Percentiles rank a stretch among this genome's conserved stretches.
phyloP scores from a whole-genome alignment of 2,113 vertebrate species.

The Stegastes partitus region DNA sequence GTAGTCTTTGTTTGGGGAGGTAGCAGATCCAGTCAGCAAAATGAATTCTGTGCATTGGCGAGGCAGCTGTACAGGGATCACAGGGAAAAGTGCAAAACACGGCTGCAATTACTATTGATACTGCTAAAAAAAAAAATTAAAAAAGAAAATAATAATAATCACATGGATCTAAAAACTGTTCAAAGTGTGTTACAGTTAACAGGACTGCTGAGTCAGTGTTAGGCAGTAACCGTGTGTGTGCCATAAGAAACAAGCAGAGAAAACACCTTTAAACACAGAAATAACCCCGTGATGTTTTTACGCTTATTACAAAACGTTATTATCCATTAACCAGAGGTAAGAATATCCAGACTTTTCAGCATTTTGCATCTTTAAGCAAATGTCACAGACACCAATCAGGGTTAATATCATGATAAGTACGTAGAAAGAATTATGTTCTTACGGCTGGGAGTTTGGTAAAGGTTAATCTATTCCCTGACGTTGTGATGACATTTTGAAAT shows the following conservation, averaged over 20 bases:
- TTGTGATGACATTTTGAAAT: conserved; percentile 78
- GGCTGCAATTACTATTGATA: conserved; percentile 6
- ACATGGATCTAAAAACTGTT: not conserved
- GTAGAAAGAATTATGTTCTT: conserved; percentile 49
- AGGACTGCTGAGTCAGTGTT: no score
- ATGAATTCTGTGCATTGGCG: not conserved
- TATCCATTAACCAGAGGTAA: not conserved
- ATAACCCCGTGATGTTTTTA: no score
- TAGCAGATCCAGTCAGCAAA: not conserved
- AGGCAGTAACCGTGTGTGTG: no score
- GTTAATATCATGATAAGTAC: conserved; percentile 62
- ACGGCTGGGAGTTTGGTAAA: conserved; percentile 64
- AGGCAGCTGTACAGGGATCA: conserved; percentile 1
- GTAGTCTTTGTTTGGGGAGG: not conserved
- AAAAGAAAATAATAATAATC: not conserved
- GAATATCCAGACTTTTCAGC: conserved; percentile 14
- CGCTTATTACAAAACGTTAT: not conserved
- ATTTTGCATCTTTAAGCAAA: conserved; percentile 54
- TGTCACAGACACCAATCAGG: conserved; percentile 69
- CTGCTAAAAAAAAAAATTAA: not conserved
- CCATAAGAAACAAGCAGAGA: no score
- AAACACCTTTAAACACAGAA: no score
- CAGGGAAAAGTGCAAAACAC: not conserved
- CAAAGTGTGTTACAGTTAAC: no score
- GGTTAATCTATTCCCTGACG: conserved; percentile 83